Conservation (phyloP, 2,888 invertebrate species). For the Xanthostigma xanthostigma region DNA sequence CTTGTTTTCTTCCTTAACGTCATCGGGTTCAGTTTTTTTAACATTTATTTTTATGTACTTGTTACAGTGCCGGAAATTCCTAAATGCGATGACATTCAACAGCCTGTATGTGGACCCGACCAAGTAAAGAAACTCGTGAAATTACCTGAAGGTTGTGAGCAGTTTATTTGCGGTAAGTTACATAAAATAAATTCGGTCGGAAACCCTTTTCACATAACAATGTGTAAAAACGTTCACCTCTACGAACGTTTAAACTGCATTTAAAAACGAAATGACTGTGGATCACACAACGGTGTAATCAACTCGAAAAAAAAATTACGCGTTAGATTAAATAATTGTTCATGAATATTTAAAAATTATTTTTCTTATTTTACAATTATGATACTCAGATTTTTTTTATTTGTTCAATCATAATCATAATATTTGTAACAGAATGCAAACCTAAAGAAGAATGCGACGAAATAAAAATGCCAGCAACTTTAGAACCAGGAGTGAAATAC, state of each 20-base stretch:
- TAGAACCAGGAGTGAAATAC: slow-evolving; percentile 47
- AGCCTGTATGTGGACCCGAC: slow-evolving; percentile 53
- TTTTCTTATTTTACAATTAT: too few species aligned
- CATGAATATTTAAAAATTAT: not conserved
- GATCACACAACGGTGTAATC: too few species aligned
- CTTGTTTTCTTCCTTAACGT: too few species aligned
- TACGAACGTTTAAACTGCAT: too few species aligned
- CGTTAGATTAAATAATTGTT: too few species aligned
- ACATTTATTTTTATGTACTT: not conserved
- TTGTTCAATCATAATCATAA: not conserved
- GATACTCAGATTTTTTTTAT: too few species aligned
- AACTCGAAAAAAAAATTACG: too few species aligned
- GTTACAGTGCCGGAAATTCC: slow-evolving; percentile 36
- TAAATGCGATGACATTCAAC: slow-evolving; percentile 47
- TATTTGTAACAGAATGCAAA: slow-evolving; percentile 44
- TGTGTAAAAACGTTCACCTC: too few species aligned
- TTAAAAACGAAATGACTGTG: too few species aligned
- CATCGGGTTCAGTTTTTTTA: too few species aligned
- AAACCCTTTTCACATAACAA: too few species aligned
- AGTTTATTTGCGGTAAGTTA: slow-evolving; percentile 54
- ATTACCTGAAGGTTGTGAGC: slow-evolving; percentile 49
- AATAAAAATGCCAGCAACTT: slow-evolving; percentile 25
- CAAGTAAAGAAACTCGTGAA: slow-evolving; percentile 54
- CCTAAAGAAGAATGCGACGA: slow-evolving; percentile 52
- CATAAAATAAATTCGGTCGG: slow-evolving; percentile 7